These are phyloP conservation scores for Esperia sulphurella DNA, from an alignment of 2,888 invertebrate genomes.

Conservation along the genomic window DNA sequence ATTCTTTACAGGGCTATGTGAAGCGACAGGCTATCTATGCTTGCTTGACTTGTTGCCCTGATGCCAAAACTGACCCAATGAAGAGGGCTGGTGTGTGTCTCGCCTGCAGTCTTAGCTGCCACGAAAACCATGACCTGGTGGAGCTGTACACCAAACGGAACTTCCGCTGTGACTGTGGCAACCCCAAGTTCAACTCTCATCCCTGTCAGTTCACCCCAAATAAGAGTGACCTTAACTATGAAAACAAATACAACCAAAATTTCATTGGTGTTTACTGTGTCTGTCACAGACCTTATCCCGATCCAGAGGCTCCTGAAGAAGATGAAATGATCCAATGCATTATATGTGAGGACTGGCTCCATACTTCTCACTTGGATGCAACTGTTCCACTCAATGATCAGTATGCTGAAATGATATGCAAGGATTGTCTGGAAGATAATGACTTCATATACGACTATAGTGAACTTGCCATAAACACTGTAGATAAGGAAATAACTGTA, in stretches of 20 bases:
- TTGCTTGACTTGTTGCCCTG: conserved; percentile 92
- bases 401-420: conserved; percentile 92
- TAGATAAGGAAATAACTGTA: conserved; percentile 31
- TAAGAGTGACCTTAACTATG: conserved; percentile 82
- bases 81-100: conserved; percentile 92
- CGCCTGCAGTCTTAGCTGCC: conserved; percentile 96
- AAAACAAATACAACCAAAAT: conserved; percentile 94
- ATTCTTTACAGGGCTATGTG: conserved; percentile 87
- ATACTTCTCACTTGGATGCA: conserved; percentile 86
- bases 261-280: conserved; percentile 95
- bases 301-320: conserved; percentile 88
- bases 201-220: conserved; percentile 84
- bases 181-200: conserved; percentile 83
- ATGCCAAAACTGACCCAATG: conserved; percentile 76
- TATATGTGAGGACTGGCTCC: conserved; percentile 99
- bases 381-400: conserved; percentile 77
- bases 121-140: conserved; percentile 96
- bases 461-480: conserved; percentile 57
- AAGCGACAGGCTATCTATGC: conserved; percentile 96
- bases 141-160: conserved; percentile 98
- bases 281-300: conserved; percentile 96
- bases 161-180: conserved; percentile 98
- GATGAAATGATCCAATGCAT: conserved; percentile 98
- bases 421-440: conserved; percentile 86
- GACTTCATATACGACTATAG: conserved; percentile 87